These are phyloP conservation scores for Onthophagus taurus DNA, from an alignment of 1,140 invertebrate genomes.

Conservation along the genomic window DNA sequence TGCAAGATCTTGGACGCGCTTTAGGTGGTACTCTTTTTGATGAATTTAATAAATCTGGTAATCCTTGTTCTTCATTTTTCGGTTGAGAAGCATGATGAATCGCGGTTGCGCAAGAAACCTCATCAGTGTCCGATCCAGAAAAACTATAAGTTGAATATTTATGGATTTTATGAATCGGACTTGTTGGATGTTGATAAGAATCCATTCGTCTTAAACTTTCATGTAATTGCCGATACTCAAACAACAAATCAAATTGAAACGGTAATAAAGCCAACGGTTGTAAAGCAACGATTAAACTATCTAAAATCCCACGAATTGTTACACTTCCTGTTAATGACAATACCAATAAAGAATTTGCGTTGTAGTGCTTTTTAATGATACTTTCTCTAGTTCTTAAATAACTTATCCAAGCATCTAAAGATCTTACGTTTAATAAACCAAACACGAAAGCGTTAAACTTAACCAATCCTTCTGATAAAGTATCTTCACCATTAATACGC, in stretches of 20 bases:
- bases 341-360: conserved; percentile 57
- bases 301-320: conserved; percentile 53
- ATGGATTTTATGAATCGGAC: conserved; percentile 27
- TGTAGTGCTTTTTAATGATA: conserved; percentile 73
- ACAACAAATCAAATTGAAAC: conserved; percentile 71
- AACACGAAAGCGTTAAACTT: conserved; percentile 87
- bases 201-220: conserved; percentile 63
- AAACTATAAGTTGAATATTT: conserved; percentile 43
- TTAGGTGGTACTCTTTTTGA: conserved; percentile 46
- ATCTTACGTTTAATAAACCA: conserved; percentile 72
- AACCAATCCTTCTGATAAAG: conserved; percentile 71
- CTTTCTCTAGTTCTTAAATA: conserved; percentile 73
- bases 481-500: conserved; percentile 74
- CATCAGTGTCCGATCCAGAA: conserved; percentile 37
- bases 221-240: conserved; percentile 67
- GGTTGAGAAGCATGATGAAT: conserved; percentile 30
- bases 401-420: conserved; percentile 76
- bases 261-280: conserved; percentile 66
- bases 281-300: conserved; percentile 61
- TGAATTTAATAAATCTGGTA: conserved; percentile 45
- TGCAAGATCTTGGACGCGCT: conserved; percentile 56
- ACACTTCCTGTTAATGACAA: conserved; percentile 55
- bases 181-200: conserved; percentile 31
- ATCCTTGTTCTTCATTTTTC: conserved; percentile 38
- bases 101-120: conserved; percentile 29